Base-by-base conservation (phyloP, 2,888 invertebrate species). In the Idaea biselata region DNA sequence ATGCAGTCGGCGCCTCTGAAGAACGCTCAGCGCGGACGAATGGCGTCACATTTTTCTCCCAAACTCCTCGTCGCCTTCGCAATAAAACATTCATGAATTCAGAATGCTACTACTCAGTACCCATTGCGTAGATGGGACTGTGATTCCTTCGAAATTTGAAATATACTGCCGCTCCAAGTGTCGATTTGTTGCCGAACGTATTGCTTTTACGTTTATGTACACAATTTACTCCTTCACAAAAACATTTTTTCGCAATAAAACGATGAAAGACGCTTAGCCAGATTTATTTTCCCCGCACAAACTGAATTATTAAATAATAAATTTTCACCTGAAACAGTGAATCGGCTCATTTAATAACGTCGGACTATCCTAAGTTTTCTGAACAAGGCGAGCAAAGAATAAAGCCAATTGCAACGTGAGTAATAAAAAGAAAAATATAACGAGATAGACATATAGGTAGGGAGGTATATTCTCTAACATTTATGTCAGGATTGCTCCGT, bases 41-140 rank as follows among this genome's bases (percentile, higher is more conserved):
- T 89, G 82, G 84, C 81, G 75, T 77, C 81, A 77, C 88, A 91
- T 91, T 89, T 89, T 88, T 91, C 88, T 86, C 82, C 76, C 84
- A 81, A 86, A 86, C 84, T 83, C 81, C 82, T 72, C 83, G 84
- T 84, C 85, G 84, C 83, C 81, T 83, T 73, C 72, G 81, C 82
- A 83, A 87, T 90, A 89, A 89, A 90, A 87, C 88, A 89, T 89
- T 89, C 88, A 88, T 87, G 89, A 88, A 87, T 87, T 83, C 85
- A 81, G 81, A 85, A 86, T 84, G 84, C 81, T 83, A 81, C 84
- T 81, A 79, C 85, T 84, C 79, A 82, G 84, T 82, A 79, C 77
- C 77, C 75, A 77, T 78, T 73, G 76, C 81, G 78, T 78, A 77
- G 81, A 82, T 79, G 76, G 77, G 76, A 76, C 74, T 75, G 75